Base-by-base conservation (phyloP, 1,140 invertebrate species). In the Musca domestica region DNA sequence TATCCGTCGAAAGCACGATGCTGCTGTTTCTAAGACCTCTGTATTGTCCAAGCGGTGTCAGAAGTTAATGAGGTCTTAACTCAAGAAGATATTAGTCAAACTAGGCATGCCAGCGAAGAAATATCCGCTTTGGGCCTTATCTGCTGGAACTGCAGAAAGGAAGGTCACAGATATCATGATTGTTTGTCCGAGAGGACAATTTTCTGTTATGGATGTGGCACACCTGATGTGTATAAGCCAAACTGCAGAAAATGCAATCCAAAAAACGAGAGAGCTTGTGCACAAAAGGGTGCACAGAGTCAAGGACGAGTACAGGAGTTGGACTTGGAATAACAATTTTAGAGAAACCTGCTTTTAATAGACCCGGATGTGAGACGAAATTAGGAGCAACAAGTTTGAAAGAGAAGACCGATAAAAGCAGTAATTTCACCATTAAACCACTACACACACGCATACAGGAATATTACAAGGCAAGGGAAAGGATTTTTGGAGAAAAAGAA, bases 141-240 rank as follows among this genome's bases (percentile, higher is more conserved):
- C 19, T 65, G 64, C 17, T 65, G 64, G 64, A 65, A 64, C 34
- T 64, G 27, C 17, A n/a, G 41, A 0, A 56, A 71, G n/a, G 49
- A 64, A 2, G 70, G 68, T 2, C 68, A 69, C 30, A 14, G 64
- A 6, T 67, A 69, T 20, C 58, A 70, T 0, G 52, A 71, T 25
- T 71, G 70, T 9, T 10, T 25, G 1, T 17, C 19, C 7, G 58
- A 67, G 6, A 30, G 20, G 10, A 64, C 12, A 5, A 14, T 65
- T 3, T 65, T 65, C 48, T 65, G 64, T 27, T 65, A 48, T 65
- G 64, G 64, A 15, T 65, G 64, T 17, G 64, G 64, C 12, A 27
- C 41, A 14, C 22, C 34, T 3, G 22, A 46, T 2, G 20, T 12
- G n/a, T n/a, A n/a, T n/a, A n/a, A n/a, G n/a, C n/a, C n/a, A n/a